phyloP scores from a whole-genome alignment of 2,797 vertebrate species.

The Danio tinwini region DNA sequence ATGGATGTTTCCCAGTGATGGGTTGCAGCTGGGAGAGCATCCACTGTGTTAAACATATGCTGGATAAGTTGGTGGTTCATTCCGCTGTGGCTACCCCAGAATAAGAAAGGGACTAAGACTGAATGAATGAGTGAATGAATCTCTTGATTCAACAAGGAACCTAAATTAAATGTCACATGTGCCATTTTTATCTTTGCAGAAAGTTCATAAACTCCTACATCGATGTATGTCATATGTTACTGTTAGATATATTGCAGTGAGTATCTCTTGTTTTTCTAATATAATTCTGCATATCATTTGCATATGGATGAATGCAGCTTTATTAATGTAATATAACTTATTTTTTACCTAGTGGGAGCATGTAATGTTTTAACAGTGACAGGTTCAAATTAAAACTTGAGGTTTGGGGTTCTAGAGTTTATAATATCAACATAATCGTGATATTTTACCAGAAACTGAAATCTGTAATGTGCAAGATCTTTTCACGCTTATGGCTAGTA shows the following conservation, averaged over 20 bases:
- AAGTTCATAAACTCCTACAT: constrained; percentile 1
- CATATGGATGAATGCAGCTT: background rate
- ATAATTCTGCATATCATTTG: constrained; percentile 32
- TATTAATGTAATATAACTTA: background rate
- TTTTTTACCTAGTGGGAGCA: background rate
- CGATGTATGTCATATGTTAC: background rate
- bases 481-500: background rate
- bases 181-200: background rate
- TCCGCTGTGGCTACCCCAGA: too few relatives aligned
- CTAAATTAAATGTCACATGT: background rate
- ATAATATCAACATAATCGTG: background rate
- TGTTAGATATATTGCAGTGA: background rate
- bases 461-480: constrained; percentile 9
- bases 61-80: too few relatives aligned
- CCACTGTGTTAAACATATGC: too few relatives aligned
- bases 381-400: background rate
- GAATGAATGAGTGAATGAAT: too few relatives aligned
- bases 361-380: background rate
- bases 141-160: background rate
- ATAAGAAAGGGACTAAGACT: too few relatives aligned
- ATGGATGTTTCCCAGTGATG: too few relatives aligned
- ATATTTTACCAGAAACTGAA: background rate
- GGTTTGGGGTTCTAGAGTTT: background rate
- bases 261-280: background rate
- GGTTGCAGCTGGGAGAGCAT: too few relatives aligned